A percentile compares a stretch with the other conserved stretches of the same genome.
Conservation (phyloP, 2,888 invertebrate genomes). For the Diogma glabrata region DNA sequence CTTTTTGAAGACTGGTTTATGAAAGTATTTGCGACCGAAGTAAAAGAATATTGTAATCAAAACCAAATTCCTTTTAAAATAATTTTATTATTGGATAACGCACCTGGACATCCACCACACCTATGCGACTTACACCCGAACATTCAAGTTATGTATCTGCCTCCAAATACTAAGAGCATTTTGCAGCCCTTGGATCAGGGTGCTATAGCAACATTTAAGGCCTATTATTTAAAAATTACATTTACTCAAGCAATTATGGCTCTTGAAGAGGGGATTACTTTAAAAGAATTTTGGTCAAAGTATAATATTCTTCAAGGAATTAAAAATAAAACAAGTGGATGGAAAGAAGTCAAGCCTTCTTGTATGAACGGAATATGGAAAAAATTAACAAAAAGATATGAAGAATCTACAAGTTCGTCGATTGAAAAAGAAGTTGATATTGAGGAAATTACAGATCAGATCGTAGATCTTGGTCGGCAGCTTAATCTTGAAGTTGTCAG, state of each 20-base stretch:
- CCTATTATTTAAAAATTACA: conserved; percentile 7
- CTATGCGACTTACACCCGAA: conserved; percentile 5
- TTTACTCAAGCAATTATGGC: conserved; percentile 8
- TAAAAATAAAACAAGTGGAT: conserved; percentile 6
- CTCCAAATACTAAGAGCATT: conserved; percentile 4
- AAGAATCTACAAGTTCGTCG: conserved; percentile 8
- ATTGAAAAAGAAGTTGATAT: conserved; percentile 7
- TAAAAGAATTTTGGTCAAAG: conserved; percentile 6
- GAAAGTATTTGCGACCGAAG: conserved; percentile 3
- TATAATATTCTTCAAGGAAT: conserved; percentile 7
- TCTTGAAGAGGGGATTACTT: conserved; percentile 9
- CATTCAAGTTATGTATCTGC: conserved; percentile 6
- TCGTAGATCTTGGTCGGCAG: conserved; percentile 5
- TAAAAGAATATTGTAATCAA: conserved; percentile 7
- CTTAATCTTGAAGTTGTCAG: conserved; percentile 1
- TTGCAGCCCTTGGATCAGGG: conserved; percentile 5
- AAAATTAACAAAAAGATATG: conserved; percentile 5
- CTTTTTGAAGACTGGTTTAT: neutral
- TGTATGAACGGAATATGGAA: conserved; percentile 3
- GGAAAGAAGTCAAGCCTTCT: conserved; percentile 8
- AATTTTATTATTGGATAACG: conserved; percentile 2
- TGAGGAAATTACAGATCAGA: conserved; percentile 6
- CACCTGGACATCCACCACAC: conserved; percentile 8
- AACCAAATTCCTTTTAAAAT: conserved; percentile 3
- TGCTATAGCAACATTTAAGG: conserved; percentile 5